Evolutionary conservation across 2,113 vertebrate species (phyloP).

Genomic region (Pelmatolapia mariae): DNA sequence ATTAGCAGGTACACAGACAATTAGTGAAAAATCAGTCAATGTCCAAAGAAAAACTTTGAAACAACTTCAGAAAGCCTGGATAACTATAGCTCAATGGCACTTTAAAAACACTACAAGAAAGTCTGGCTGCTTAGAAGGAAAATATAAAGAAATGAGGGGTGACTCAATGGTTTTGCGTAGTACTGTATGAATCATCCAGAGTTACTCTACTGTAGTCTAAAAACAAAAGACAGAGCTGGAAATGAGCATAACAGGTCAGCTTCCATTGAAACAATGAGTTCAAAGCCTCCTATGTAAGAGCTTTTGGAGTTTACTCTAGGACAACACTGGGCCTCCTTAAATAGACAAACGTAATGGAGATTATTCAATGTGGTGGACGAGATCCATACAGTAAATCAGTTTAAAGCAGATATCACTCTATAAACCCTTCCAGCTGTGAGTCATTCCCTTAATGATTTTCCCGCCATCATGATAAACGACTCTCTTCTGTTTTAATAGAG

Average conservation of each 20-base stretch:
- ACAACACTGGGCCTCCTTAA: background rate
- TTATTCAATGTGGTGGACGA: background rate
- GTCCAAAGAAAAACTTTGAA: background rate
- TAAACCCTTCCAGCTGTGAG: background rate
- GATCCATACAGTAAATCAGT: background rate
- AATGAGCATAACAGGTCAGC: background rate
- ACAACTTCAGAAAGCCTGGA: background rate
- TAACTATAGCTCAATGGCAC: background rate
- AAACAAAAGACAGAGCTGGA: background rate
- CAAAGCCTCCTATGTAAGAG: background rate
- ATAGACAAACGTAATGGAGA: background rate
- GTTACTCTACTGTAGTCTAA: background rate
- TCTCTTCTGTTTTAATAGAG: background rate
- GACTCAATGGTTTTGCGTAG: background rate
- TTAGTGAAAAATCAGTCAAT: background rate
- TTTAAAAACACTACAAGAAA: background rate
- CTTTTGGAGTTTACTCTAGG: background rate
- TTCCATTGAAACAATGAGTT: background rate
- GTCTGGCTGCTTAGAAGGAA: too few species aligned
- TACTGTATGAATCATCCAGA: background rate
- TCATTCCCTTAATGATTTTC: conserved; percentile 23
- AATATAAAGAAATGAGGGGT: background rate
- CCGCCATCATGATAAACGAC: background rate
- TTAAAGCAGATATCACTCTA: background rate
- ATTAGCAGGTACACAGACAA: background rate